Percentiles rank a stretch among this genome's conserved stretches.
Evolutionary conservation across 2,797 vertebrate genomes (phyloP).

Genomic region (Psittacula derbiana): DNA sequence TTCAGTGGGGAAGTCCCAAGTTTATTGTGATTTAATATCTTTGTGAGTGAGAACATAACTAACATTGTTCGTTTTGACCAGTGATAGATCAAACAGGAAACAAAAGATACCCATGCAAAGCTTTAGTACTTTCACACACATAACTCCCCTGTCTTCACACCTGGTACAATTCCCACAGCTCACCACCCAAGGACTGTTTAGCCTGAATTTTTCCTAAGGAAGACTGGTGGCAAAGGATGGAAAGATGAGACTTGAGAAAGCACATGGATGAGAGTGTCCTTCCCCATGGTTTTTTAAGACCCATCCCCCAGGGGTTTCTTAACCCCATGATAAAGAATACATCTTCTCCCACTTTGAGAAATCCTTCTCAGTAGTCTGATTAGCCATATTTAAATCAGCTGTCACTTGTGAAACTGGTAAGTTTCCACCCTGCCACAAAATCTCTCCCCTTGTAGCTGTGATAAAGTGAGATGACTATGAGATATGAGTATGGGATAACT

Average conservation of each 20-base stretch:
- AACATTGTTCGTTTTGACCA: neutral
- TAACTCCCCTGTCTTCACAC: neutral
- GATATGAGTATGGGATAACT: neutral
- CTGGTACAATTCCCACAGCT: neutral
- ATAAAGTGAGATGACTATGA: neutral
- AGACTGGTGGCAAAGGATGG: neutral
- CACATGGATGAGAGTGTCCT: neutral
- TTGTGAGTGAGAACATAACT: neutral
- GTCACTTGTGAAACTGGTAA: neutral
- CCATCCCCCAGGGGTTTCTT: neutral
- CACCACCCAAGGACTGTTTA: neutral
- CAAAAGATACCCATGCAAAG: neutral
- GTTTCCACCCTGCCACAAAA: neutral
- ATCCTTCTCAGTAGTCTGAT: neutral
- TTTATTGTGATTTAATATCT: neutral
- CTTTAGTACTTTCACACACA: neutral
- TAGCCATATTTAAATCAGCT: neutral
- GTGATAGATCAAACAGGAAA: neutral
- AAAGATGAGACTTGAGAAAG: neutral
- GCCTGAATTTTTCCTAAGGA: neutral
- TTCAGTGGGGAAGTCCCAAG: neutral
- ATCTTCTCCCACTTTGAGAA: neutral
- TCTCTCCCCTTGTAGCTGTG: neutral
- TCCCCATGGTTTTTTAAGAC: neutral
- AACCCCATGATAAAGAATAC: neutral